Conservation (phyloP, 2,888 invertebrate genomes). For the Tinea pellionella region DNA sequence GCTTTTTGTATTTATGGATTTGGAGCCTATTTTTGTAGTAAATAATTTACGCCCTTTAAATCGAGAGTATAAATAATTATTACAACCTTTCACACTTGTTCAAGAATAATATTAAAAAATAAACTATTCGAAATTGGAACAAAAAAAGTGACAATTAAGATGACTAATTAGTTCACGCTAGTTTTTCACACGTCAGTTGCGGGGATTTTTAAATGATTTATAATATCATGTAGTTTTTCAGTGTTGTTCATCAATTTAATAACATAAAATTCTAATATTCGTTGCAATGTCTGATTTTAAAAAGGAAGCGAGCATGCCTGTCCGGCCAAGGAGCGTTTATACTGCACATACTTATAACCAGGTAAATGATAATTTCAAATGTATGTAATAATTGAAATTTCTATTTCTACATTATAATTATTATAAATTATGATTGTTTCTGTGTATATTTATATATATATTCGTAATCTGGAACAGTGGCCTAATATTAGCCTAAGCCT, state of each 20-base stretch:
- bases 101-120: neutral
- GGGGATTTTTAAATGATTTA: neutral
- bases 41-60: no score
- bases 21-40: no score
- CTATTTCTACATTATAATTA: neutral
- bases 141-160: neutral
- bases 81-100: neutral
- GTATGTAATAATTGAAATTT: neutral
- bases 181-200: neutral
- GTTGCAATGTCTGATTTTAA: conserved; percentile 42
- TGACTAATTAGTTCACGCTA: neutral
- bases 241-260: conserved; percentile 1
- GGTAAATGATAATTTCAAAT: conserved; percentile 27
- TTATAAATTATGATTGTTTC: no score
- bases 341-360: conserved; percentile 74
- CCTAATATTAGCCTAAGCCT: neutral
- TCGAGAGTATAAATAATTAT: no score
- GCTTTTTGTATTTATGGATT: no score
- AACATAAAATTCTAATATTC: neutral
- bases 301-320: conserved; percentile 58
- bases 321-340: conserved; percentile 76
- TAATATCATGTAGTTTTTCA: conserved; percentile 10
- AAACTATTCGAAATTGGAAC: conserved; percentile 4
- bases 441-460: no score
- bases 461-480: neutral